phyloP scores from a whole-genome alignment of 2,113 vertebrate genomes.

The Uropsilus gracilis region DNA sequence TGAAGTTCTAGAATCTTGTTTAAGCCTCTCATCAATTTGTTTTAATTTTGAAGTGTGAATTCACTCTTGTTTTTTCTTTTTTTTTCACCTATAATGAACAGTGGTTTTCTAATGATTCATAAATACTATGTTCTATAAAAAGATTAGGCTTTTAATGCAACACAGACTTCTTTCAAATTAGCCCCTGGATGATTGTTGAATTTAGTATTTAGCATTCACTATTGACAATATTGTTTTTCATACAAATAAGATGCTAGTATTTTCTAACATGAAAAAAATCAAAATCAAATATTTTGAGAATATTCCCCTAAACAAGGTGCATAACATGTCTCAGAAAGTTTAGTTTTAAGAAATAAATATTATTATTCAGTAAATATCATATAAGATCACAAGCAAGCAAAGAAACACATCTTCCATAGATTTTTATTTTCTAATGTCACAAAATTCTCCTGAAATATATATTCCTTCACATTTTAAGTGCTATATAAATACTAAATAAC shows the following conservation, averaged over 20 bases:
- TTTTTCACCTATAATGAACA: not conserved
- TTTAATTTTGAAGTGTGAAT: not conserved
- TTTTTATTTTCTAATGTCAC: conserved; percentile 30
- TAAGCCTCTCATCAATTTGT: not conserved
- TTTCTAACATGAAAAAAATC: not conserved
- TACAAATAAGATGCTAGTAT: not conserved
- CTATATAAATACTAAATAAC: conserved; percentile 29
- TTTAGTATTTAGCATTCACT: not conserved
- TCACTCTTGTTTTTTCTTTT: not conserved
- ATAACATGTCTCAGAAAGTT: not conserved
- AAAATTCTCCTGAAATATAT: conserved; percentile 20
- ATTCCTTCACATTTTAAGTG: conserved; percentile 10
- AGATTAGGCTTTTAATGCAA: not conserved
- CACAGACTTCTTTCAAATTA: not conserved
- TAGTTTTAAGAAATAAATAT: conserved; percentile 35
- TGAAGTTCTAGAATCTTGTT: not conserved
- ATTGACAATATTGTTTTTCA: not conserved
- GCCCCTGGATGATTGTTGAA: not conserved
- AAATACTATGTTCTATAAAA: not conserved
- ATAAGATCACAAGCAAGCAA: not conserved
- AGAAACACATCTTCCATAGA: not conserved
- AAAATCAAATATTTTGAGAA: conserved; percentile 9
- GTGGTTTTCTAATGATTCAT: not conserved
- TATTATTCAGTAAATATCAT: conserved; percentile 28
- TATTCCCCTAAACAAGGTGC: not conserved